Conservation (phyloP, 2,113 vertebrate genomes). For the Phalacrocorax carbo region DNA sequence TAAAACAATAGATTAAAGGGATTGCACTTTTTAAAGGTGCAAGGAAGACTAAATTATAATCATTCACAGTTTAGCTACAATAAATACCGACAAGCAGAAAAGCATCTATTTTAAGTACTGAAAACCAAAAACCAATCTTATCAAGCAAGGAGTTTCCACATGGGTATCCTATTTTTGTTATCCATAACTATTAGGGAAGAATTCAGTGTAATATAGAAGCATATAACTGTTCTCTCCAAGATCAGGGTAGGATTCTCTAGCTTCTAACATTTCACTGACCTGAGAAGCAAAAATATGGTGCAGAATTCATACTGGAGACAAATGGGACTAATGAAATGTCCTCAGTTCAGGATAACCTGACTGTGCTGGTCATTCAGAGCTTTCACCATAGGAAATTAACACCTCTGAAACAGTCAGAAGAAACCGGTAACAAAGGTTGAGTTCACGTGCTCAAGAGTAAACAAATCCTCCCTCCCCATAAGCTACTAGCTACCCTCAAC, state of each 20-base stretch:
- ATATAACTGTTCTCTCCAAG: background rate
- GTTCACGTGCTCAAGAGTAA: background rate
- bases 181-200: background rate
- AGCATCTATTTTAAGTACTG: background rate
- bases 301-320: background rate
- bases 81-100: background rate
- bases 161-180: background rate
- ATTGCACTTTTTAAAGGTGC: background rate
- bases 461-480: background rate
- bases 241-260: background rate
- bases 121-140: background rate
- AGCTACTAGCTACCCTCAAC: background rate
- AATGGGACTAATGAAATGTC: background rate
- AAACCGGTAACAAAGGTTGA: background rate
- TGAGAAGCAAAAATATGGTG: background rate
- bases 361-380: background rate
- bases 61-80: background rate
- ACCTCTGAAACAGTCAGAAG: background rate
- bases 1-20: background rate
- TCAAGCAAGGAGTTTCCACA: background rate
- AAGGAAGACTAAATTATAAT: background rate
- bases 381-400: constrained; percentile 11
- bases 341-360: background rate
- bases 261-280: background rate
- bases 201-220: background rate